A percentile compares a stretch with the other conserved stretches of the same genome.
These are phyloP conservation scores for Peromyscus aztecus DNA, from an alignment of 2,797 vertebrate genomes.

Conservation along the genomic window DNA sequence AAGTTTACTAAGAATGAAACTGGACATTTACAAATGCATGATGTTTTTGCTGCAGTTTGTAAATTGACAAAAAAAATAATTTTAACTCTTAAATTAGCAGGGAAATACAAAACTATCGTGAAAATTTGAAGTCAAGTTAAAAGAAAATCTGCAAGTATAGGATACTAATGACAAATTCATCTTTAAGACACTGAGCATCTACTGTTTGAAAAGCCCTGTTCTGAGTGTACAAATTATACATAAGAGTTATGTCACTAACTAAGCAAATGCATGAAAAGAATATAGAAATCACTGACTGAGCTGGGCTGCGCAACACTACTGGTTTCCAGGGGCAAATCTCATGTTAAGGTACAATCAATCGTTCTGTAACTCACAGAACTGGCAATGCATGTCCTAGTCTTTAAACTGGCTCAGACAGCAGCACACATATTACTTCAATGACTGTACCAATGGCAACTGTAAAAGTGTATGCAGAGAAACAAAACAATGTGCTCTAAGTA, in stretches of 20 bases:
- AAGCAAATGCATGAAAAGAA: slow-evolving; percentile 75
- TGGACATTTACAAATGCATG: slow-evolving; percentile 37
- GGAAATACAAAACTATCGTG: neutral
- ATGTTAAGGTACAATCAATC: slow-evolving; percentile 84
- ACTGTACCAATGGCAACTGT: slow-evolving; percentile 89
- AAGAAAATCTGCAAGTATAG: neutral
- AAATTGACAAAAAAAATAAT: slow-evolving; percentile 39
- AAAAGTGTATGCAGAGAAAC: slow-evolving; percentile 87
- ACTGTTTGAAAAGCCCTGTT: slow-evolving; percentile 57
- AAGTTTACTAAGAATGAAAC: slow-evolving; percentile 90
- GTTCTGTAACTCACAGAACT: slow-evolving; percentile 87
- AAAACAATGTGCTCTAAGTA: slow-evolving; percentile 82
- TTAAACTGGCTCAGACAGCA: slow-evolving; percentile 86
- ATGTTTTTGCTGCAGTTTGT: neutral
- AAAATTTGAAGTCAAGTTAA: slow-evolving; percentile 64
- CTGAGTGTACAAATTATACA: slow-evolving; percentile 77
- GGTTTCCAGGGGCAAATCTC: slow-evolving; percentile 80
- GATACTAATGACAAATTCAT: slow-evolving; percentile 28
- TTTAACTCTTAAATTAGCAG: slow-evolving; percentile 58
- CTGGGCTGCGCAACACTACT: slow-evolving; percentile 61
- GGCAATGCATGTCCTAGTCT: slow-evolving; percentile 86
- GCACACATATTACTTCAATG: slow-evolving; percentile 92
- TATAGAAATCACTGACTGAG: slow-evolving; percentile 73
- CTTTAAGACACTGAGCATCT: slow-evolving; percentile 57
- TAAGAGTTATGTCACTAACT: slow-evolving; percentile 80